Base-by-base conservation (phyloP, 2,888 invertebrate species). In the Tiliacea aurago region DNA sequence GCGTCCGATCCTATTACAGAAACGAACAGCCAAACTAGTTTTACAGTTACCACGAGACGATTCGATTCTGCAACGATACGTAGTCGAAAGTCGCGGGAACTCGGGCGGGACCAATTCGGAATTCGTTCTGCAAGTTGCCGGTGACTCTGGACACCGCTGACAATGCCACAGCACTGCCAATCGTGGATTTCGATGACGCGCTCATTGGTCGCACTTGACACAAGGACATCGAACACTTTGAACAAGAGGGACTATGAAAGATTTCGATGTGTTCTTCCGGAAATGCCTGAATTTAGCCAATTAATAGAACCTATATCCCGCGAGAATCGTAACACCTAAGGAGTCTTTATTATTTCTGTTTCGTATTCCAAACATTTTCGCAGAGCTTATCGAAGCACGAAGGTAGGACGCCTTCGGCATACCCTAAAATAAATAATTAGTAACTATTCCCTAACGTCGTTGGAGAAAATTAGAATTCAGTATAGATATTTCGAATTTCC, bases 41-140 rank as follows among this genome's bases (percentile, higher is more conserved):
- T 93, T 95, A 95, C 95, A 94, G 95, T 95, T 95, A 95, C 86
- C 76, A 87, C 68, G 88, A 91, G 90, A 91, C 91, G 90, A 92
- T 93, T 92, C 89, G 91, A 92, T 93, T 94, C 92, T 90, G 94
- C 92, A 93, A 93, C 91, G 92, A 93, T 92, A 92, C 90, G 89
- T 89, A 91, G 89, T 87, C 92, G 94, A 94, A 95, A 94, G 95
- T 94, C 95, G 92, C 91, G 91, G 89, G 90, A 94, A 91, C 90
- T 92, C 92, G 91, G 91, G 90, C 93, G 93, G 86, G 85, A 90
- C 94, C 84, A 91, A 94, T 94, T 89, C 79, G 87, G 87, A 90
- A 94, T 94, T 93, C 86, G 92, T 92, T 94, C 91, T 89, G 90
- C 90, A 88, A 91, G 86, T 88, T 84, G 81, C 59, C 80, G 74